These are phyloP conservation scores for Stenodema calcarata DNA, from an alignment of 2,888 invertebrate genomes.

Conservation along the genomic window DNA sequence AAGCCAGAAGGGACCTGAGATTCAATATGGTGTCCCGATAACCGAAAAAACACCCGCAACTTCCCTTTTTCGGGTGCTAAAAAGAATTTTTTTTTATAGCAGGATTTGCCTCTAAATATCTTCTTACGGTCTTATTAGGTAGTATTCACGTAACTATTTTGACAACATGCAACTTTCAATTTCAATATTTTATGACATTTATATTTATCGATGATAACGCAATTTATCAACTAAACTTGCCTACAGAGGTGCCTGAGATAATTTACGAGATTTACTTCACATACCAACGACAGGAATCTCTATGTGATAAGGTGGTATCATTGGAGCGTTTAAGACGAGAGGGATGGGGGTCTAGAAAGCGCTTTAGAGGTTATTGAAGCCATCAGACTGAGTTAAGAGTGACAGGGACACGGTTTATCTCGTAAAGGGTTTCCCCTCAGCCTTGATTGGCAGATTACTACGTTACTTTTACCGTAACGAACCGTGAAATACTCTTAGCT, in stretches of 20 bases:
- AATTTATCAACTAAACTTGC: too few species aligned
- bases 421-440: not conserved
- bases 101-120: too few species aligned
- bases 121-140: too few species aligned
- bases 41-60: not conserved
- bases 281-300: too few species aligned
- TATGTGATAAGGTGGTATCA: not conserved
- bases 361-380: not conserved
- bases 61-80: not conserved
- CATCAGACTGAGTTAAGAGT: slow-evolving; percentile 2
- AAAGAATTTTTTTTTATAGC: too few species aligned
- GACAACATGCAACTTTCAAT: too few species aligned
- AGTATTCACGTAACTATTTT: too few species aligned
- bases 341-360: not conserved
- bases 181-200: too few species aligned
- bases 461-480: not conserved
- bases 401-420: slow-evolving; percentile 2
- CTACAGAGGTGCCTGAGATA: too few species aligned
- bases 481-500: not conserved
- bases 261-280: too few species aligned
- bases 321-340: not conserved
- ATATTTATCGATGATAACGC: too few species aligned
- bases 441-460: not conserved
- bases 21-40: not conserved
- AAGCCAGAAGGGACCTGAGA: not conserved